Conservation (phyloP, 64 coral and sea anemone species). For the Actinia equina region DNA sequence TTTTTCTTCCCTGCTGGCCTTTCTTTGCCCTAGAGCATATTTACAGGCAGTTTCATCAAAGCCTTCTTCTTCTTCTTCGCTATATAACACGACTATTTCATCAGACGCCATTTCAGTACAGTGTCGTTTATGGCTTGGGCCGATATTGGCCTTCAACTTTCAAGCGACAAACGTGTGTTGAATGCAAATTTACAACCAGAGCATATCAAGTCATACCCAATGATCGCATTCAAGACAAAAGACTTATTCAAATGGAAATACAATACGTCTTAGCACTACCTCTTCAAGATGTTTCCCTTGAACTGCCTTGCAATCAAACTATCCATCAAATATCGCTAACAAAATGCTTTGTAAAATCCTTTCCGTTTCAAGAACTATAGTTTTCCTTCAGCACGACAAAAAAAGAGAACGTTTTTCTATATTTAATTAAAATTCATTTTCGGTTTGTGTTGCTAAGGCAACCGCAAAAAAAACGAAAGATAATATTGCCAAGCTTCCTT, state of each 20-base stretch:
- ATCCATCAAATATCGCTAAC: neutral
- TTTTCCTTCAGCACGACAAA: too few relatives aligned
- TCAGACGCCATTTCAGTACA: neutral
- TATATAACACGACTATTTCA: neutral
- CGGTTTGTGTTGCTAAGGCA: too few relatives aligned
- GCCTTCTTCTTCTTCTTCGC: neutral
- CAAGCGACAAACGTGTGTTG: neutral
- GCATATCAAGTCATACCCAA: neutral
- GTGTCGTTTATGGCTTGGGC: neutral
- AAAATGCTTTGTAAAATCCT: neutral
- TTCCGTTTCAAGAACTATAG: too few relatives aligned
- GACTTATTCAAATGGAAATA: neutral
- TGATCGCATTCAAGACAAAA: slow-evolving; percentile 3
- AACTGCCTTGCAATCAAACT: neutral
- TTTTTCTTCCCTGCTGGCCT: neutral
- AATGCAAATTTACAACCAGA: neutral
- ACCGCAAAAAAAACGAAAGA: too few relatives aligned
- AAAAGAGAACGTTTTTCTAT: too few relatives aligned
- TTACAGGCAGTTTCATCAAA: neutral
- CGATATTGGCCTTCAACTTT: neutral
- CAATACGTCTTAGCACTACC: neutral
- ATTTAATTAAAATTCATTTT: too few relatives aligned
- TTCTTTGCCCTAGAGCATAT: neutral
- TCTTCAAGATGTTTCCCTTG: neutral
- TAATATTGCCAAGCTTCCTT: too few relatives aligned